Evolutionary conservation across 2,113 vertebrate species (phyloP).

Genomic region (Taxidea taxus): DNA sequence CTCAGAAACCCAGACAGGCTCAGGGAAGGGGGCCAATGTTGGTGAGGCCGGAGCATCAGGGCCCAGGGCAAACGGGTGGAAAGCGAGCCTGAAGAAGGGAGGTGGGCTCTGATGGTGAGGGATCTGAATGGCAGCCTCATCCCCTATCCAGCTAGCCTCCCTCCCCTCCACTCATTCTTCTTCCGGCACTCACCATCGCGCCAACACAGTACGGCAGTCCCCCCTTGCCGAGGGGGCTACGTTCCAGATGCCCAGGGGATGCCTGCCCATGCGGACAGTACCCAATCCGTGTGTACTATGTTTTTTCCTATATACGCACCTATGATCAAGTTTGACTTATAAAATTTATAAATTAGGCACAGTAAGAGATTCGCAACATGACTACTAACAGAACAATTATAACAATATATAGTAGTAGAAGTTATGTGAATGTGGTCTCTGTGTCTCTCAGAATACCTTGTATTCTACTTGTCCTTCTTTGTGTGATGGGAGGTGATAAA

Average conservation of each 20-base stretch:
- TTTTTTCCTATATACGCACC: background rate
- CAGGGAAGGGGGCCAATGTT: fast-evolving
- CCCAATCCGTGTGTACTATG: background rate
- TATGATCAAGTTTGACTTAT: background rate
- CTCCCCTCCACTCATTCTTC: background rate
- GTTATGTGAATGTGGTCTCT: background rate
- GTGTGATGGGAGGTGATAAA: background rate
- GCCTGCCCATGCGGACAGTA: background rate
- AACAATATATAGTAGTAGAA: background rate
- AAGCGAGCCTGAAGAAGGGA: background rate
- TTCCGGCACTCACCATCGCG: background rate
- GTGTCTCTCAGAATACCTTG: background rate
- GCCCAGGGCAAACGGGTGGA: no score
- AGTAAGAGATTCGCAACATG: background rate
- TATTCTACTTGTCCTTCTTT: background rate
- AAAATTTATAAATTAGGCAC: background rate
- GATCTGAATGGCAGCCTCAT: background rate
- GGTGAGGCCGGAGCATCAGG: background rate
- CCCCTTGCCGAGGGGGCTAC: background rate
- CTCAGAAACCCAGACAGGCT: fast-evolving
- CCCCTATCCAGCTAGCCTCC: background rate
- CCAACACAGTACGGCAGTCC: background rate
- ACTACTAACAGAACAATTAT: background rate
- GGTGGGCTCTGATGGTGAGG: fast-evolving
- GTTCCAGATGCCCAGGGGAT: background rate